A percentile compares a stretch with the other conserved stretches of the same genome.
phyloP scores from a whole-genome alignment of 2,113 vertebrate genomes.

The Syngnathoides biaculeatus region DNA sequence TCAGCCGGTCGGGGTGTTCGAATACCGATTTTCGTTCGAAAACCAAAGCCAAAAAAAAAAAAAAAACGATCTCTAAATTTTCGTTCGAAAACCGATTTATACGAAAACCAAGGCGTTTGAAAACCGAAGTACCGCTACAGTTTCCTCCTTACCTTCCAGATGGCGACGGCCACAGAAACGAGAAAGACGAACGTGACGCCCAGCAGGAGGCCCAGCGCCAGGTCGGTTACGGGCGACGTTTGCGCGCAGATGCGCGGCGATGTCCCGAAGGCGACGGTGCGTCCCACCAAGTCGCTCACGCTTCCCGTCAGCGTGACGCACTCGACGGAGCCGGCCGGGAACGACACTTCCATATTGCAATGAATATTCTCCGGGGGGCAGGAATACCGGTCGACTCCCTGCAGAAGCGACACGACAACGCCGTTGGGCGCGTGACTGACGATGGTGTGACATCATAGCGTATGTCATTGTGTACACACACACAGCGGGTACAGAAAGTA shows the following conservation, averaged over 20 bases:
- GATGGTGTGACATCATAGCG: too few species aligned
- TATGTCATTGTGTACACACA: too few species aligned
- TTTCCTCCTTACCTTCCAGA: slow-evolving; percentile 3
- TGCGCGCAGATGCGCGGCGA: fast-evolving
- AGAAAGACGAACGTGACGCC: background rate
- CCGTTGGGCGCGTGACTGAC: too few species aligned
- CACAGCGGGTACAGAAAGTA: too few species aligned
- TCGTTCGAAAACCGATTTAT: too few species aligned
- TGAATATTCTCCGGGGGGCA: fast-evolving
- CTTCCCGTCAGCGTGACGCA: slow-evolving; percentile 3
- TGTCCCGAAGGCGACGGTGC: fast-evolving
- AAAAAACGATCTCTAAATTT: too few species aligned
- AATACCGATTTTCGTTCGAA: too few species aligned
- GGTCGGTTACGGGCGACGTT: too few species aligned
- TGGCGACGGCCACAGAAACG: fast-evolving
- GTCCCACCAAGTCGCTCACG: fast-evolving
- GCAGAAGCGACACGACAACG: background rate
- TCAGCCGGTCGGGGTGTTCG: too few species aligned
- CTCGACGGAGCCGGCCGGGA: fast-evolving
- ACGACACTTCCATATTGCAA: background rate
- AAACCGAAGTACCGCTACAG: too few species aligned
- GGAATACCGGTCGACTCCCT: fast-evolving
- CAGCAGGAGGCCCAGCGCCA: fast-evolving
- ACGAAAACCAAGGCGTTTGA: too few species aligned
- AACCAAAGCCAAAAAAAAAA: too few species aligned